Evolutionary conservation across 2,113 vertebrate genomes (phyloP).

Genomic region (Seriola rivoliana): DNA sequence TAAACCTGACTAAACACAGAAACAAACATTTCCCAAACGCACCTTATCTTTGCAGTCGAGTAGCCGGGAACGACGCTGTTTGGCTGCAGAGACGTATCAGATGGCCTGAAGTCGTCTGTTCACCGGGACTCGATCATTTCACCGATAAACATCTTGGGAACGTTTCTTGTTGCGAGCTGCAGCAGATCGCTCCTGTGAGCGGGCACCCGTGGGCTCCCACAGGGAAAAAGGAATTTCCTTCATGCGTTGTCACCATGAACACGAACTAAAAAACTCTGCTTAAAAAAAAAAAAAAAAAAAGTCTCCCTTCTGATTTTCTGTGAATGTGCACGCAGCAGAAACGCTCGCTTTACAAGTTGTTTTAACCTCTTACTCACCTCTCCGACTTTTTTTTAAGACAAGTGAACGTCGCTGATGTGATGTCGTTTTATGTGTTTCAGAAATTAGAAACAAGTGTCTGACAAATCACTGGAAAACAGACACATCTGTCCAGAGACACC

Average conservation of each 20-base stretch:
- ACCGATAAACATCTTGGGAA: conserved; percentile 84
- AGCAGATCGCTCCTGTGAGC: conserved; percentile 70
- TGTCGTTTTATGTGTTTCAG: conserved; percentile 39
- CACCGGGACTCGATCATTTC: conserved; percentile 72
- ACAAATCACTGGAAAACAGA: conserved; percentile 45
- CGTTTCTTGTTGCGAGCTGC: conserved; percentile 67
- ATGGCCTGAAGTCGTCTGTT: conserved; percentile 69
- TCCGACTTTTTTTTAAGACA: neutral
- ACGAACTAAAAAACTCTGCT: neutral
- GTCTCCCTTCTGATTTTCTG: neutral
- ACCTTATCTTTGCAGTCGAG: conserved; percentile 82
- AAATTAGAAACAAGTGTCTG: conserved; percentile 55
- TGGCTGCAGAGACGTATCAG: conserved; percentile 61
- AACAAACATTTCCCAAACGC: conserved; percentile 82
- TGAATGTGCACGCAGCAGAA: neutral
- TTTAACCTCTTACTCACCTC: conserved; percentile 35
- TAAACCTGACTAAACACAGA: conserved; percentile 82
- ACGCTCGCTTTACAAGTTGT: conserved; percentile 45
- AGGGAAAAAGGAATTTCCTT: conserved; percentile 74
- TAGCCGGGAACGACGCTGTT: conserved; percentile 64
- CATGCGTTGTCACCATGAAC: conserved; percentile 42
- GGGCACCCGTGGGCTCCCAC: conserved; percentile 61
- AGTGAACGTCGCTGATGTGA: conserved; percentile 16
- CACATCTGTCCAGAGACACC: conserved; percentile 53
- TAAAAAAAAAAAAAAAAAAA: conserved; percentile 8